Base-by-base conservation (phyloP, 2,113 vertebrate species). In the Plecotus auritus region DNA sequence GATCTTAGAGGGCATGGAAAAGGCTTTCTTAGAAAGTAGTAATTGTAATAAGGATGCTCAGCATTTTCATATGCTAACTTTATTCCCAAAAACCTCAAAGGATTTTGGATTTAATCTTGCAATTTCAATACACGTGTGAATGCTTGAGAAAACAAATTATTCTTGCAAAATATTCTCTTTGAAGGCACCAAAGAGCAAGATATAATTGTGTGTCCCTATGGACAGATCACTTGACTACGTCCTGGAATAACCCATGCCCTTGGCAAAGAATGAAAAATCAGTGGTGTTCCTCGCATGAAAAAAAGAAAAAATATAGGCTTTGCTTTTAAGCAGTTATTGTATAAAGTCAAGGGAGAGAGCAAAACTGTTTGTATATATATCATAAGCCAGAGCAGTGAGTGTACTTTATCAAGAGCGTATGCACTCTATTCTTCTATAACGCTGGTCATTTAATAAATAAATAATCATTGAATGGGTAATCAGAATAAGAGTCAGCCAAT, bases 101-200 rank as follows among this genome's bases (percentile, higher is more conserved):
- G 78, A 80, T 88, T 92, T 96, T 88, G 54, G 80, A 94, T 95
- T 95, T 95, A 83, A 93, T 96, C 93, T 95, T 81, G 40, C 14
- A 66, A 76, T 96, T 93, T 95, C 67, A 96, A 82, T 92, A 88
- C 70, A 91, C 8, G 2, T 59, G 42, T 92, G 76, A 91, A 37
- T 94, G 37, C 73, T 72, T 92, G 78, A 92, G 61, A 91, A 96
- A 96, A 94, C 84, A 91, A 95, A 85, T 93, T 94, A 95, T 90
- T 86, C 77, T 80, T 61, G 40, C 81, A 92, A 93, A 92, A 88
- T 74, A 95, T 76, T 94, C 72, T 96, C 54, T 96, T 92, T 95
- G 94, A 92, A 95, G 64, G 26, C 76, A 94, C 35, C 54, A 85
- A 94, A 94, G 84, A 94, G 47, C 17, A 93, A 78, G 54, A 61